Evolutionary conservation across 2,888 invertebrate species (phyloP).

Genomic region (Uloborus plumipes): DNA sequence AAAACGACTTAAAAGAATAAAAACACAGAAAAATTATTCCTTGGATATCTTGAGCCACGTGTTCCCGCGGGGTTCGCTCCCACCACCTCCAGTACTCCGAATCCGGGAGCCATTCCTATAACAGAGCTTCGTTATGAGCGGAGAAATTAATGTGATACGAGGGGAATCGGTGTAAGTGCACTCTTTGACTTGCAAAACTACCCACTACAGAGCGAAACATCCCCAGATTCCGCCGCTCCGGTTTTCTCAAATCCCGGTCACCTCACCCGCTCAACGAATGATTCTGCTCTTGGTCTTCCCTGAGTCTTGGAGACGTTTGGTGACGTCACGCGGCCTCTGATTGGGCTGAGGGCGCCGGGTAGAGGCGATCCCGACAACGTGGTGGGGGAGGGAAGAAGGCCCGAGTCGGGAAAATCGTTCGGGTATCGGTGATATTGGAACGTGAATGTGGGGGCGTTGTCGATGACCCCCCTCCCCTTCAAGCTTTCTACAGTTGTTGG

Average conservation of each 20-base stretch:
- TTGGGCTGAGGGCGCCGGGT: conserved; percentile 36
- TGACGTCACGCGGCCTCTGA: conserved; percentile 54
- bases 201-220: conserved; percentile 5
- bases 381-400: conserved; percentile 1
- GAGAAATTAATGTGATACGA: no score
- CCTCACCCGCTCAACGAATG: not conserved
- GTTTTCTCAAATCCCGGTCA: not conserved
- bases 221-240: not conserved
- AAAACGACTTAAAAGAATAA: not conserved
- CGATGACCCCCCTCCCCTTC: no score
- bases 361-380: conserved; percentile 21
- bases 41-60: no score
- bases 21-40: not conserved
- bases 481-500: no score
- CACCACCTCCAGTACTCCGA: not conserved
- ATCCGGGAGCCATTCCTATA: no score
- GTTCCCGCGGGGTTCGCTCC: conserved; percentile 3
- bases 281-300: conserved; percentile 44
- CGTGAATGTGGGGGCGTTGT: conserved; percentile 2
- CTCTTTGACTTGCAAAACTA: conserved; percentile 7
- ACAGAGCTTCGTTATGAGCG: no score
- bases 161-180: no score
- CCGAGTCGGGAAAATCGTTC: no score
- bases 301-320: conserved; percentile 19
- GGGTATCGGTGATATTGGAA: no score